Evolutionary conservation across 1,140 invertebrate genomes (phyloP).

Genomic region (Amphibalanus amphitrite): DNA sequence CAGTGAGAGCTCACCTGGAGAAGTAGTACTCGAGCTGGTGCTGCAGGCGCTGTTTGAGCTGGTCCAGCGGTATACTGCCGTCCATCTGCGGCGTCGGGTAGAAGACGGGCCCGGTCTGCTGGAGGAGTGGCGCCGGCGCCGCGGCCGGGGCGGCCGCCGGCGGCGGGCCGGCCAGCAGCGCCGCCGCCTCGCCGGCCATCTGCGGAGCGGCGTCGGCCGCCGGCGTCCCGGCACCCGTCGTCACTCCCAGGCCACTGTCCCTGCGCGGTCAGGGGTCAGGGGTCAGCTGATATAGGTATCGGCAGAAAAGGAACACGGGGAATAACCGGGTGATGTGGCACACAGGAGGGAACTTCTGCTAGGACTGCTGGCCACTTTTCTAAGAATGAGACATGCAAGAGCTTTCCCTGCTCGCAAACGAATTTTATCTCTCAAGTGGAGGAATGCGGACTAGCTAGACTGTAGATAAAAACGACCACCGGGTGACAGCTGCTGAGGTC

Average conservation of each 20-base stretch:
- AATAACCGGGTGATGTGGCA: no score
- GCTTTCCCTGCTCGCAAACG: no score
- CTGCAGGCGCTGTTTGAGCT: conserved; percentile 58
- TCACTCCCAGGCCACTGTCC: not conserved
- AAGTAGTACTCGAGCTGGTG: conserved; percentile 78
- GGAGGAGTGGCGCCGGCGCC: conserved; percentile 21
- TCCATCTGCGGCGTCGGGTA: conserved; percentile 22
- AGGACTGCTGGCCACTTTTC: no score
- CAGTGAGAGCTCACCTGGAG: conserved; percentile 42
- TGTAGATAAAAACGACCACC: no score
- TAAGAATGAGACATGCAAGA: no score
- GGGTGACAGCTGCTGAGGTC: no score
- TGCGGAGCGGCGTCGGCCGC: not conserved
- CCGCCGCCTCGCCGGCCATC: not conserved
- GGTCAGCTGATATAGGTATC: no score
- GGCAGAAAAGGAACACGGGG: no score
- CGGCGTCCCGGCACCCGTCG: not conserved
- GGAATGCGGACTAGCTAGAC: no score
- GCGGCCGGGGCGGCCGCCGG: conserved; percentile 25
- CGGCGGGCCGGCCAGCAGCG: conserved; percentile 13
- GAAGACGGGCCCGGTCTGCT: conserved; percentile 14
- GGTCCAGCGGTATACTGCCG: conserved; percentile 39
- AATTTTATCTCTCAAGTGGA: no score
- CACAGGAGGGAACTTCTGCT: no score
- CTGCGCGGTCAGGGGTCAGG: not conserved